Conservation (phyloP, 37 sponge, comb jelly and placozoan genomes). For the Ephydatia muelleri region DNA sequence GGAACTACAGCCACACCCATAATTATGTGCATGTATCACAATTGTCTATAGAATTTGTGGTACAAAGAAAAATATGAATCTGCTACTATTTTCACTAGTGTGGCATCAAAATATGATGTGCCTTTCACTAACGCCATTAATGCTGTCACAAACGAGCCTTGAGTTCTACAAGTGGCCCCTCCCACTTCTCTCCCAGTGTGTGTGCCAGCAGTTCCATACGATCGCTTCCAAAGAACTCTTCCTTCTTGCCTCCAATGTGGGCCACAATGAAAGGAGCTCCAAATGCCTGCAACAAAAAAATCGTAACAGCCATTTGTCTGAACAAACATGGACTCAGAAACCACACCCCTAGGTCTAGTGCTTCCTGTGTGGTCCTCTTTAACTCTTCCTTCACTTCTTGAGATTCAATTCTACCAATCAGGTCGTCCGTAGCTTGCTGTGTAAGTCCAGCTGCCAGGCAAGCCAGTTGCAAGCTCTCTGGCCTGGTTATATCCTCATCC, state of each 20-base stretch:
- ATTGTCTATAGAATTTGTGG: too few species aligned
- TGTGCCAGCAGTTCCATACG: conserved; percentile 65
- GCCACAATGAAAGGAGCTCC: conserved; percentile 74
- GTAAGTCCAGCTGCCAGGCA: conserved; percentile 37
- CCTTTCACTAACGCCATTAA: too few species aligned
- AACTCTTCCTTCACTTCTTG: conserved; percentile 27
- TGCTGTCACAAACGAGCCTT: background rate
- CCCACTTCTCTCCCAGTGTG: conserved; percentile 59
- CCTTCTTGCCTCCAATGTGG: conserved; percentile 34
- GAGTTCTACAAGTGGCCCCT: conserved; percentile 53
- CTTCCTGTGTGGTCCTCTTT: conserved; percentile 64
- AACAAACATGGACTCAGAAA: background rate
- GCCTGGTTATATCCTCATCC: conserved; percentile 46
- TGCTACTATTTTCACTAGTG: too few species aligned
- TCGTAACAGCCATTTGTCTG: background rate
- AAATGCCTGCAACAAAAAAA: conserved; percentile 51
- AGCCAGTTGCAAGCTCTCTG: conserved; percentile 36
- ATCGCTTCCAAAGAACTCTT: conserved; percentile 63
- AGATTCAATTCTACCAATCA: conserved; percentile 28
- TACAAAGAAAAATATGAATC: too few species aligned
- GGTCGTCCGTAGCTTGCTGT: background rate
- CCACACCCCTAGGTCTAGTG: conserved; percentile 68
- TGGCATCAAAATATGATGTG: too few species aligned
- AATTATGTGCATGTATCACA: too few species aligned
- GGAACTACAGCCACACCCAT: too few species aligned